These are phyloP conservation scores for Dryobates pubescens DNA, from an alignment of 2,797 vertebrate species.

Conservation along the genomic window DNA sequence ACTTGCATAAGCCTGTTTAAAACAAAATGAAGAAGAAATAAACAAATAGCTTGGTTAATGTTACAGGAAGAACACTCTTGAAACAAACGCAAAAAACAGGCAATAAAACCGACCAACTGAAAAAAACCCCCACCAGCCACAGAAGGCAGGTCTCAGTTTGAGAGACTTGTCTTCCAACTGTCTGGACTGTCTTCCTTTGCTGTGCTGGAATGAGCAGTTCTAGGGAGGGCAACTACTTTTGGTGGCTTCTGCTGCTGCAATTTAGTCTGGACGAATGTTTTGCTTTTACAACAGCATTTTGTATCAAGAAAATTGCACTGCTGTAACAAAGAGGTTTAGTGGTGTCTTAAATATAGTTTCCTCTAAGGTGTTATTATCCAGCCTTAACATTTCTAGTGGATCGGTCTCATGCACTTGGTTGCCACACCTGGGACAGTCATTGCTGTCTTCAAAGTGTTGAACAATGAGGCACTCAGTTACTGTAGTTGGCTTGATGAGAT, in stretches of 20 bases:
- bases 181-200: background rate
- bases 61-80: background rate
- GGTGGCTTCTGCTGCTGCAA: background rate
- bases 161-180: background rate
- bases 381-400: slow-evolving; percentile 98
- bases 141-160: background rate
- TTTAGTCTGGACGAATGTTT: background rate
- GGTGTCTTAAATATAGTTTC: background rate
- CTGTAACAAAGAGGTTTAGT: background rate
- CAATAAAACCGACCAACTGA: background rate
- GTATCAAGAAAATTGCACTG: background rate
- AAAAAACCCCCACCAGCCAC: background rate
- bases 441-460: slow-evolving; percentile 99
- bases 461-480: slow-evolving; percentile 98
- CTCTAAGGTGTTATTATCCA: too few relatives aligned
- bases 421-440: slow-evolving; percentile 97
- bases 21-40: background rate
- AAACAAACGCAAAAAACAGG: background rate
- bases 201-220: background rate
- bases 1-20: background rate
- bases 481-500: slow-evolving; percentile 96
- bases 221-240: background rate
- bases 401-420: slow-evolving; percentile 99
- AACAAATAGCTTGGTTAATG: background rate
- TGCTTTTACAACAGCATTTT: background rate